Conservation (phyloP, 2,797 vertebrate genomes). For the Erithacus rubecula region DNA sequence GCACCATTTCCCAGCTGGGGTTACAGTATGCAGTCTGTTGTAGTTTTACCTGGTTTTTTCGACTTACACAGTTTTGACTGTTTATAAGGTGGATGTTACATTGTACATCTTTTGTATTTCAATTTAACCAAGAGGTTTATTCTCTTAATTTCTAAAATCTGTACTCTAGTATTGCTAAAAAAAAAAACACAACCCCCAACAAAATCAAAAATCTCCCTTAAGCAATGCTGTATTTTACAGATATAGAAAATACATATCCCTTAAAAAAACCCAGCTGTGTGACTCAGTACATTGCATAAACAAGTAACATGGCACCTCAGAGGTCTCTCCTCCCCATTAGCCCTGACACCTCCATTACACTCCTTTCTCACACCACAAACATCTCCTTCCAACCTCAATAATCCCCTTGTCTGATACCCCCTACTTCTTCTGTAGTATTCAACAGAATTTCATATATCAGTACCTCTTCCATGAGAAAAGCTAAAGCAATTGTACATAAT, state of each 20-base stretch:
- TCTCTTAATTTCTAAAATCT: not conserved
- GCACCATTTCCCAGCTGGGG: not conserved
- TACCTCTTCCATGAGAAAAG: not conserved
- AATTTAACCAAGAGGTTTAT: not conserved
- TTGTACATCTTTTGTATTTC: not conserved
- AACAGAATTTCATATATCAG: not conserved
- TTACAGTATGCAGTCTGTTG: not conserved
- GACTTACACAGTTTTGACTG: not conserved
- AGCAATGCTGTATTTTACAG: not conserved
- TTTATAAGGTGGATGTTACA: not conserved
- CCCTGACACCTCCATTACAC: not conserved
- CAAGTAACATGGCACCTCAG: not conserved
- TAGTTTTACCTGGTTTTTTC: not conserved
- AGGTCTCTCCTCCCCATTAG: not conserved
- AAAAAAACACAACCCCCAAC: not conserved
- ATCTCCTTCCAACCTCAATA: not conserved
- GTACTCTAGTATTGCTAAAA: not conserved
- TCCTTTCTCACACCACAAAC: not conserved
- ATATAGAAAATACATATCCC: not conserved
- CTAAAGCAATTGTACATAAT: not conserved
- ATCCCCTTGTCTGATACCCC: not conserved
- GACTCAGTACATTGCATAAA: not conserved
- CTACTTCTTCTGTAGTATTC: not conserved
- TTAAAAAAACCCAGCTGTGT: fast-evolving
- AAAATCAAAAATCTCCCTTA: not conserved